A percentile compares a stretch with the other conserved stretches of the same genome.
These are phyloP conservation scores for Clitarchus hookeri DNA, from an alignment of 2,888 invertebrate genomes.

Conservation along the genomic window DNA sequence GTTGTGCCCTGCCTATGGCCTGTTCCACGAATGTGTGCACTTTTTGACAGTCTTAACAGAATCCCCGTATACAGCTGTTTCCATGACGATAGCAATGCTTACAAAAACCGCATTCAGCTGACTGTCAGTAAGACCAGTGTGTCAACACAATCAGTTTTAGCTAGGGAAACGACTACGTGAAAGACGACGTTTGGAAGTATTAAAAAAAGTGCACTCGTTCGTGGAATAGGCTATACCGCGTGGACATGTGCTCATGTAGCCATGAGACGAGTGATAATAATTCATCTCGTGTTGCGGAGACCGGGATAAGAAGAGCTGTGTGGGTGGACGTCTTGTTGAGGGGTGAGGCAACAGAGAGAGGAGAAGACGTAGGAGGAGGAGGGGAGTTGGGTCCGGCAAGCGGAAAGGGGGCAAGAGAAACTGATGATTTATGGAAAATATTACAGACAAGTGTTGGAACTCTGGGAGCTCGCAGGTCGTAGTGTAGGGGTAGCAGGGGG, in stretches of 20 bases:
- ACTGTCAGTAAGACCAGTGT: too few species aligned
- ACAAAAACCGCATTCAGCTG: too few species aligned
- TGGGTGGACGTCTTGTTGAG: neutral
- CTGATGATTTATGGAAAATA: conserved; percentile 60
- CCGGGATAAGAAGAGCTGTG: neutral
- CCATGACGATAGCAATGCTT: too few species aligned
- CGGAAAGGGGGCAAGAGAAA: neutral
- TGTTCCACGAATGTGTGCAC: neutral
- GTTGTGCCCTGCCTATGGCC: neutral
- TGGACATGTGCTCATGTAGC: neutral
- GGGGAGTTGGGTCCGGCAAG: neutral
- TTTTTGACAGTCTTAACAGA: too few species aligned
- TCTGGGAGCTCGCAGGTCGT: conserved; percentile 5
- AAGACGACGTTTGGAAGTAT: too few species aligned
- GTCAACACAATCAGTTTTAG: too few species aligned
- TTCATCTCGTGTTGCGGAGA: conserved; percentile 34
- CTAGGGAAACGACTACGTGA: too few species aligned
- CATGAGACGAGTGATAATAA: conserved; percentile 36
- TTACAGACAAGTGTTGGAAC: conserved; percentile 49
- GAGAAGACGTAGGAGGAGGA: neutral
- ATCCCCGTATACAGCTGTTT: too few species aligned
- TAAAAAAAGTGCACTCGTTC: neutral
- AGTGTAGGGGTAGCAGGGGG: neutral
- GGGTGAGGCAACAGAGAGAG: neutral
- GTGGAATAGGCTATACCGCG: neutral